Evolutionary conservation across 53 echinoderm and acorn worm genomes (phyloP).

Genomic region (Holothuria leucospilota): DNA sequence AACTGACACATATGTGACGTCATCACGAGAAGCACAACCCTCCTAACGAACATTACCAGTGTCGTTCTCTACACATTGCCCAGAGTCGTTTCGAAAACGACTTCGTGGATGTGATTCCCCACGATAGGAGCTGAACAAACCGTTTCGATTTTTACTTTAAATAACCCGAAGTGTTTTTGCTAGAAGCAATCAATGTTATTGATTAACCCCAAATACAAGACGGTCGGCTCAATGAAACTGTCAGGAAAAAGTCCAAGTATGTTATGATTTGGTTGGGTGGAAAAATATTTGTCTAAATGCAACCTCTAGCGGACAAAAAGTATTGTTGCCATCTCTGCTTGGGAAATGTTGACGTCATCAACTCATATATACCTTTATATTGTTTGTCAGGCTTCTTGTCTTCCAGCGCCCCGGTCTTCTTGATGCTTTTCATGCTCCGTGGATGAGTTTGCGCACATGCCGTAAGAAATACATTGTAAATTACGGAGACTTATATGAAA

Average conservation of each 20-base stretch:
- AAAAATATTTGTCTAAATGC: constrained; percentile 47
- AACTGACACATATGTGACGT: no score
- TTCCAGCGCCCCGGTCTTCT: neutral
- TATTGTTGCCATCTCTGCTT: neutral
- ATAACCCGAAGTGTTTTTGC: constrained; percentile 36
- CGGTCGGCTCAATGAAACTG: constrained; percentile 30
- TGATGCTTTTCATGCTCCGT: neutral
- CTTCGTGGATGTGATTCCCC: no score
- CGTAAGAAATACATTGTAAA: no score
- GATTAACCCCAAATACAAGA: constrained; percentile 45
- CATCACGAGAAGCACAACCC: no score
- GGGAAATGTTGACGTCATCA: constrained; percentile 20
- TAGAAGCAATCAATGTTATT: constrained; percentile 37
- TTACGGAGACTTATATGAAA: no score
- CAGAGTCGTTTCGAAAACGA: no score
- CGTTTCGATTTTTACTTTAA: constrained; percentile 47
- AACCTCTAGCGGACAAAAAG: constrained; percentile 35
- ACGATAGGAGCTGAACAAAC: constrained; percentile 23
- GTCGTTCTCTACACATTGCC: no score
- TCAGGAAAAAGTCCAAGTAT: constrained; percentile 11
- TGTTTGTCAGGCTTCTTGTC: constrained; percentile 1
- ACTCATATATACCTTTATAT: neutral
- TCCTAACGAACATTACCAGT: no score
- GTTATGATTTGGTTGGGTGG: constrained; percentile 43
- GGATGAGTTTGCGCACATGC: no score